Percentiles rank a stretch among this genome's conserved stretches.
Evolutionary conservation across 2,888 invertebrate genomes (phyloP).

Genomic region (Dasysyrphus albostriatus): DNA sequence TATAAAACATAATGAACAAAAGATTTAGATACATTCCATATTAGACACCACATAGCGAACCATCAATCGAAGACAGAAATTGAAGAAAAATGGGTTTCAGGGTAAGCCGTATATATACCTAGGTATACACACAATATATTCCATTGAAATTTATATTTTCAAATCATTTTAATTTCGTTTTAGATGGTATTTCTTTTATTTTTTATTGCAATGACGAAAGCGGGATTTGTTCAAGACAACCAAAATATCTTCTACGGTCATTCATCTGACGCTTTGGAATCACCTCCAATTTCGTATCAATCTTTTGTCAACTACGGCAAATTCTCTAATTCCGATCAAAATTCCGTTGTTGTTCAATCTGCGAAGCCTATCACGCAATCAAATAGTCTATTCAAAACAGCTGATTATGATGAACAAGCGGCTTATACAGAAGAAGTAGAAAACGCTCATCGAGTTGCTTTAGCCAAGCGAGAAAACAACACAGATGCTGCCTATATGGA

Average conservation of each 20-base stretch:
- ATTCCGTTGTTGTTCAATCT: background rate
- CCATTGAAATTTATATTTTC: background rate
- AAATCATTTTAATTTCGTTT: background rate
- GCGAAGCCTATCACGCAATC: background rate
- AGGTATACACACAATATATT: background rate
- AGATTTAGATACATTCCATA: constrained; percentile 30
- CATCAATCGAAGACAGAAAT: constrained; percentile 1
- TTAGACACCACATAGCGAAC: constrained; percentile 11
- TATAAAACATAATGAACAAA: constrained; percentile 36
- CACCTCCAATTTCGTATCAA: constrained; percentile 26
- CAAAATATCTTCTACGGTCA: background rate
- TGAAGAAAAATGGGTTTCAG: constrained; percentile 1
- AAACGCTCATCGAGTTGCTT: constrained; percentile 15
- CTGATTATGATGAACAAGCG: background rate
- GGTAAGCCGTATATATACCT: background rate
- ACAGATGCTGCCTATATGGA: constrained; percentile 15
- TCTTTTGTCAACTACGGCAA: constrained; percentile 4
- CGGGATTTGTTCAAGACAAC: constrained; percentile 17
- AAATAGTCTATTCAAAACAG: background rate
- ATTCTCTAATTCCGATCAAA: background rate
- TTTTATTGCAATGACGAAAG: background rate
- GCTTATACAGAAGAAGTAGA: constrained; percentile 14
- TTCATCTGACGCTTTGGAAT: background rate
- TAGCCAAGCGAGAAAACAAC: background rate
- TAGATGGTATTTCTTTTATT: background rate